Base-by-base conservation (phyloP, 2,888 invertebrate species). In the Drosophila emarginata region DNA sequence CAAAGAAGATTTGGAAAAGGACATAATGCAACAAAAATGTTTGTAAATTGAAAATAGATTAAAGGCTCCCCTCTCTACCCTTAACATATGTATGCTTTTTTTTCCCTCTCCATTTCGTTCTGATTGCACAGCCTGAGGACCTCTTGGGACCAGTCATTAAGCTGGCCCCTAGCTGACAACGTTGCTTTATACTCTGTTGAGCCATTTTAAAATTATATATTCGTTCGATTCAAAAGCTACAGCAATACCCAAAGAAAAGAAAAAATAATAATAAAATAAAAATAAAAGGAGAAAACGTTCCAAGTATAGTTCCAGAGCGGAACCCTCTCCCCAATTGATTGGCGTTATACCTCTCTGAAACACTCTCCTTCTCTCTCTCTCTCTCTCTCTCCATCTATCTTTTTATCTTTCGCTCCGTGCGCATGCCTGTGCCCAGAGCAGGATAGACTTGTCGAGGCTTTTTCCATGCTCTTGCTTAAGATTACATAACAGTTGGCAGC, bases 401-500 rank as follows among this genome's bases (percentile, higher is more conserved):
- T 21, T 23, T 15, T 51, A 9, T 5, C 32, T 32, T 11, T 26
- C 40, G 56, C 12, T 56, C n/a, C 32, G 32, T 68, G 87, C 85
- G 78, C 87, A 77, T 23, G 72, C 74, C 7, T 60, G 12, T 50
- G 28, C 60, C 72, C 53, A 54, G 18, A 36, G 54, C 59, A 74
- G 61, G 67, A 64, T 73, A 60, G 64, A 58, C 60, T 57, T 68
- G 66, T 71, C 87, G 81, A 66, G 73, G 72, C 72, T 76, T 80
- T 80, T 83, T 78, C 60, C 67, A 69, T 57, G 78, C 78, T 78
- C 67, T 65, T 67, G 76, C 67, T 77, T 59, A 79, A 87, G 78
- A 87, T 89, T 89, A 90, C 89, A 90, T 89, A 89, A 89, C 89
- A 80, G 82, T 90, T 89, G 87, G 89, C 77, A 80, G 84, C 78